Base-by-base conservation (phyloP, 2,888 invertebrate genomes). In the Cyclophora punctaria region DNA sequence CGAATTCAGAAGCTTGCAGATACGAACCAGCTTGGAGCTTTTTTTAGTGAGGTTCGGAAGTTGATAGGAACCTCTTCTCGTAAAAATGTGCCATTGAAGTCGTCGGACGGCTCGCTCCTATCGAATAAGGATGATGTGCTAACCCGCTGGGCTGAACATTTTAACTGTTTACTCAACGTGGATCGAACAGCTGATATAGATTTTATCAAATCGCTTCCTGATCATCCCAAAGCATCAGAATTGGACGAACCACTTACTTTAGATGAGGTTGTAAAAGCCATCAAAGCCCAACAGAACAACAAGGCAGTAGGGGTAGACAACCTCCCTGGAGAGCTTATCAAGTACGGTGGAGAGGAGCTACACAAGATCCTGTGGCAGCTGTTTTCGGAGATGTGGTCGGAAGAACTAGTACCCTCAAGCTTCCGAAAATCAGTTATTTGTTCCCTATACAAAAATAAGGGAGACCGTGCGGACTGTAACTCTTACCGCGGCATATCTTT, bases 1-100 rank as follows among this genome's bases (percentile, higher is more conserved):
- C 55, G 57, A 46, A 5, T 57, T n/a, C 59, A 58, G 41, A 37
- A 40, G 5, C 44, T 50, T 20, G 54, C 54, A n/a, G 55, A 57
- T 41, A 46, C 41, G 3, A 50, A 44, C 3, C 50, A 50, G 20
- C 46, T 34, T 33, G 50, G 40, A 6, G 37, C 48, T 20, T 57
- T 59, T 40, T 59, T 56, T 35, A 53, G 55, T 44, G 3, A 50
- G 4, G 42, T 53, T n/a, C 37, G 37, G 37, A n/a, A 44, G 43
- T 44, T 55, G 4, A 56, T 53, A 43, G 57, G 52, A 1, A 55
- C 55, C 6, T 43, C 44, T 7, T n/a, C 5, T 33, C 51, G 43
- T 35, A 60, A 53, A 35, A 50, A 37, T 5, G 48, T 51, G 5
- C 50, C 58, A 3, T 48, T 57, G 3, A 50, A 48, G 42, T 50